These are phyloP conservation scores for Nesometra sesokonis DNA, from an alignment of 35 echinoderm and acorn worm genomes.

Conservation along the genomic window DNA sequence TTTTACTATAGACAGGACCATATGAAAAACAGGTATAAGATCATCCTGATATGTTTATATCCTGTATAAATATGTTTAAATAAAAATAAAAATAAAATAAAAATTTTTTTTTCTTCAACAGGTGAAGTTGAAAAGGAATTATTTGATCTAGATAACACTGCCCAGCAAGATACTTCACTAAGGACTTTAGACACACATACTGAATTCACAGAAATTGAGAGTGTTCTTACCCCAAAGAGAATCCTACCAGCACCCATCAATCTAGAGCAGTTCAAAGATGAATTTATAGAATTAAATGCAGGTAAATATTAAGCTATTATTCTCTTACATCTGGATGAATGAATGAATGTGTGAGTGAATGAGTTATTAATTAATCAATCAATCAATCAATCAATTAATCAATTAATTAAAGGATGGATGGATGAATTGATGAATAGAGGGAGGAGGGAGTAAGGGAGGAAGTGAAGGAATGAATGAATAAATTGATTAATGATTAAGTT, in stretches of 20 bases:
- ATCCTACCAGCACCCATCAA: conserved; percentile 20
- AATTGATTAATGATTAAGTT: too few relatives aligned
- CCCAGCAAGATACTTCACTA: background rate
- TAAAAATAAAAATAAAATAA: too few relatives aligned
- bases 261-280: conserved; percentile 44
- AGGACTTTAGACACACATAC: background rate
- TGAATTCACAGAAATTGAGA: background rate
- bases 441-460: too few relatives aligned
- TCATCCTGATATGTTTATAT: too few relatives aligned
- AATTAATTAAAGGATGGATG: too few relatives aligned
- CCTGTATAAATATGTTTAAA: too few relatives aligned
- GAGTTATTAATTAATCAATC: too few relatives aligned
- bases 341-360: background rate
- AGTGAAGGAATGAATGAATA: too few relatives aligned
- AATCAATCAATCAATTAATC: too few relatives aligned
- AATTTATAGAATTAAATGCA: conserved; percentile 45
- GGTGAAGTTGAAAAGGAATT: conserved; percentile 52
- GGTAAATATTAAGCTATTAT: conserved; percentile 15
- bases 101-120: background rate
- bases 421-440: too few relatives aligned
- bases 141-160: conserved; percentile 9
- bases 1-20: too few relatives aligned
- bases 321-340: background rate
- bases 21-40: too few relatives aligned
- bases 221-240: background rate